Conservation (phyloP, 2,797 vertebrate genomes). For the Geranospiza caerulescens region DNA sequence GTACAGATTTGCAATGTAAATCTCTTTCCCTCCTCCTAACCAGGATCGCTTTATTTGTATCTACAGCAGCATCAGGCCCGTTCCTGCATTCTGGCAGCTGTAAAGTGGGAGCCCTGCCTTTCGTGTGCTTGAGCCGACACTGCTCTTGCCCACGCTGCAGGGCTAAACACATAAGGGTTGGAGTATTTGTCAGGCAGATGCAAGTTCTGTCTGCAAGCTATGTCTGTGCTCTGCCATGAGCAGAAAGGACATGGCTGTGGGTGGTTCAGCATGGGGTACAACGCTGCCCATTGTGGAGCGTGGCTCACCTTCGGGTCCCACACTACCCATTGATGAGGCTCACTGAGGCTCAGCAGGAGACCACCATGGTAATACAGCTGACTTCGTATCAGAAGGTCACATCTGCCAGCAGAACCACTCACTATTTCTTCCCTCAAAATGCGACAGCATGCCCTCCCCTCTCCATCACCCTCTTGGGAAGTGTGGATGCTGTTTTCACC, state of each 20-base stretch:
- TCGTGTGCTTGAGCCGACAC: rapidly evolving
- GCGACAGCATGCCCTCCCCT: neutral
- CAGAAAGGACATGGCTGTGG: neutral
- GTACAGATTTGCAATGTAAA: neutral
- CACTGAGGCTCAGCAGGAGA: neutral
- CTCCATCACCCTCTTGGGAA: neutral
- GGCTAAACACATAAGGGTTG: neutral
- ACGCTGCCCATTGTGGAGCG: rapidly evolving
- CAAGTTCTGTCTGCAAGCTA: neutral
- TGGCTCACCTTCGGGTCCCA: neutral
- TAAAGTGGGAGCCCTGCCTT: neutral
- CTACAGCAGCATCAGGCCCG: neutral
- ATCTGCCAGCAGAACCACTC: neutral
- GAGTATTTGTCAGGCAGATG: neutral
- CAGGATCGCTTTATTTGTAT: neutral
- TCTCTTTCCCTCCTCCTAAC: neutral
- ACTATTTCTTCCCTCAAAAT: neutral
- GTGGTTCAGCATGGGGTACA: neutral
- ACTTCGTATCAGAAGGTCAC: neutral
- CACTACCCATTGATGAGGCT: rapidly evolving
- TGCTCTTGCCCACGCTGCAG: neutral
- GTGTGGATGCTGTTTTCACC: neutral
- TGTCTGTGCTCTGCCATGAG: neutral
- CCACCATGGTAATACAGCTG: neutral
- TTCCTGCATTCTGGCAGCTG: neutral